Base-by-base conservation (phyloP, 1,140 invertebrate genomes). In the Drosophila lacertosa region DNA sequence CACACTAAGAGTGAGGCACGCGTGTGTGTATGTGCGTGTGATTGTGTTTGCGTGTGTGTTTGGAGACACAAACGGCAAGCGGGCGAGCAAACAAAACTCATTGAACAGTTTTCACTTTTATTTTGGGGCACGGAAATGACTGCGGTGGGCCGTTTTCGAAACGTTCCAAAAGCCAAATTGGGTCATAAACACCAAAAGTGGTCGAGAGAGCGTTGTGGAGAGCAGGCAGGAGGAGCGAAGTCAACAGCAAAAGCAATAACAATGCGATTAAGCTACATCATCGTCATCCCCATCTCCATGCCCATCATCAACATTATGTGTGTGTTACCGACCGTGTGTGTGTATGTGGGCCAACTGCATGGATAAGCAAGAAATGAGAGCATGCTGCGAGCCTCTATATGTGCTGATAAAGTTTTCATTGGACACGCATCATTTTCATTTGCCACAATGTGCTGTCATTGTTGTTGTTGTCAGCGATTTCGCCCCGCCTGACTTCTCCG, bases 91-190 rank as follows among this genome's bases (percentile, higher is more conserved):
- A 6, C 40, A 40, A 40, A 48, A 60, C 37, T 37, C 58, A 78
- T 79, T 70, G 18, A 26, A 11, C 66, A 63, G 63, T 74, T 82
- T 82, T 83, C 74, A 83, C 79, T 82, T 82, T 82, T 82, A 82
- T 81, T 82, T 81, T 81, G 77, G 78, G 78, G 78, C 77, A 58
- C 77, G 77, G 77, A 81, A 81, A 81, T 81, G 74, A 48, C 48
- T 54, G 51, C 26, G 54, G 42, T 54, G 54, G 53, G 47, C 24
- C 42, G 58, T 57, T 50, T 71, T 45, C 60, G 53, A 57, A 65
- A 65, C 66, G 62, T 55, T 71, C 40, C 60, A 69, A 65, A n/a
- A 33, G 37, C 69, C 69, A 57, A 73, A 73, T 62, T 73, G 65
- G 65, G 64, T 68, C 64, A 73, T 73, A 73, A 73, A 69, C 39